These are phyloP conservation scores for Ciconia maguari DNA, from an alignment of 2,113 vertebrate species.

Conservation along the genomic window DNA sequence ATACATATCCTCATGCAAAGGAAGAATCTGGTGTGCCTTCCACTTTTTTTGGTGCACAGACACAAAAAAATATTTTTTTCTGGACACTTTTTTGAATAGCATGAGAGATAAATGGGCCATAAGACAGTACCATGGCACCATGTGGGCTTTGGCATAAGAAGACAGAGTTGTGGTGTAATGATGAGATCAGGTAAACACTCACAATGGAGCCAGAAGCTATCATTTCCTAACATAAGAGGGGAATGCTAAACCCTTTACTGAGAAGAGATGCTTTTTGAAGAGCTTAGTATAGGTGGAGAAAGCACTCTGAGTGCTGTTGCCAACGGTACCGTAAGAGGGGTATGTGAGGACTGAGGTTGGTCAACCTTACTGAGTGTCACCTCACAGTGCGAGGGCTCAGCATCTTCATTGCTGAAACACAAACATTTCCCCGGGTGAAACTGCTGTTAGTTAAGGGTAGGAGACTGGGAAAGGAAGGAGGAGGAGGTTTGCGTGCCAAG, in stretches of 20 bases:
- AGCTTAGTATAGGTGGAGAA: not conserved
- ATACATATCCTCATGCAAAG: not conserved
- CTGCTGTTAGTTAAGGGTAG: not conserved
- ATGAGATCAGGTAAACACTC: not conserved
- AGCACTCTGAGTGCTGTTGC: not conserved
- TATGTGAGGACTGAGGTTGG: not conserved
- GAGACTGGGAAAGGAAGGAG: not conserved
- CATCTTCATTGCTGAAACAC: not conserved
- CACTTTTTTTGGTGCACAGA: not conserved
- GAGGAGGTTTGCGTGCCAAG: not conserved
- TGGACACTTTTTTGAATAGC: not conserved
- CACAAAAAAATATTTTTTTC: not conserved
- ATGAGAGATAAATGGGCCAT: not conserved
- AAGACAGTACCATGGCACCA: not conserved
- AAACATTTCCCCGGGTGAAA: not conserved
- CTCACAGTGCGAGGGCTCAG: not conserved
- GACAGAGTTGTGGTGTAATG: not conserved
- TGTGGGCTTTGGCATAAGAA: not conserved
- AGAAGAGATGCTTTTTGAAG: not conserved
- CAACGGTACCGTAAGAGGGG: accelerated
- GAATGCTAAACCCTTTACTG: not conserved
- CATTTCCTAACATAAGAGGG: not conserved
- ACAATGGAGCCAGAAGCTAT: not conserved
- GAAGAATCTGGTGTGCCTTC: not conserved
- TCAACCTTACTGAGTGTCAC: not conserved